Base-by-base conservation (phyloP, 2,888 invertebrate genomes). In the Diarsia rubi region DNA sequence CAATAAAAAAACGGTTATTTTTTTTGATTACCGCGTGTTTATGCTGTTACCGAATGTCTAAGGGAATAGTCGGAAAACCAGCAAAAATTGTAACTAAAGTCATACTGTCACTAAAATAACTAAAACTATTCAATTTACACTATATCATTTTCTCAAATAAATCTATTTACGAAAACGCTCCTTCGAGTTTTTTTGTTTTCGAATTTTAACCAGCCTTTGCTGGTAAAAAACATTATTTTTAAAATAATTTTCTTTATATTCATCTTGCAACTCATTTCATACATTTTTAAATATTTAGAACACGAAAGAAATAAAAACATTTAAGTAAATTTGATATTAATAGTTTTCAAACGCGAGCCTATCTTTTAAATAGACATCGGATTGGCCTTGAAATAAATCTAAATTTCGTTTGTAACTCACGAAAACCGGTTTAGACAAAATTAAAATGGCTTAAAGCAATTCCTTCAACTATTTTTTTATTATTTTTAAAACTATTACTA, bases 401-500 rank as follows among this genome's bases (percentile, higher is more conserved):
- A 24, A 45, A n/a, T 14, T 11, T 11, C 12, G 1, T 60, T 37
- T 8, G 45, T 16, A 4, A 67, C 45, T 2, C 19, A 5, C 24
- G 27, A n/a, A 45, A 62, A 3, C 27, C 12, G 19, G 59, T 47
- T 45, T 45, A 5, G 2, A 49, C 24, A 4, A 49, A 42, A 9
- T 1, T 3, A 3, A 16, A 19, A 11, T 42, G 42, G 62, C 62
- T 24, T 11, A 19, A 37, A 24, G 24, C 27, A 42, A 64, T 52
- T 21, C 54, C 3, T 77, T 37, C 52, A 60, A 3, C 24, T 62
- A 24, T 52, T 64, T 68, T 54, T n/a, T 24, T 80, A 47, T 76
- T 3, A 62, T 82, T 69, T 73, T n/a, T 2, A 16, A 16, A 47
- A 74, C 80, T 60, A 4, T 68, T 62, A 57, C 63, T 78, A 80